Conservation (phyloP, 2,113 vertebrate species). For the Cinclus mexicanus region DNA sequence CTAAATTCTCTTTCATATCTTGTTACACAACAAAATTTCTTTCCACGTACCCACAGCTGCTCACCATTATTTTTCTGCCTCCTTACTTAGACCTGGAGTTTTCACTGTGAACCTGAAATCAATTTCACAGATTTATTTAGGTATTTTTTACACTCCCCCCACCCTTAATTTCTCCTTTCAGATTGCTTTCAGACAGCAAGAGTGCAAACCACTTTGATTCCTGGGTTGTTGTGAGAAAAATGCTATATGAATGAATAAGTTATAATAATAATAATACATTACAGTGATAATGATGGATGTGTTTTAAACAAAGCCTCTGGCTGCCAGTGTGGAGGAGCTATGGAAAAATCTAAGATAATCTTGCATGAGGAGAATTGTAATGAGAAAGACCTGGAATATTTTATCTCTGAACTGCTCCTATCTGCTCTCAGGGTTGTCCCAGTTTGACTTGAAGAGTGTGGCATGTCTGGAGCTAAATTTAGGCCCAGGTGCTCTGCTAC, state of each 20-base stretch:
- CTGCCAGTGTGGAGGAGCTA: constrained; percentile 53
- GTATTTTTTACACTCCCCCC: not conserved
- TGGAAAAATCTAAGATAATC: constrained; percentile 67
- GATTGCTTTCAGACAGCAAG: constrained; percentile 46
- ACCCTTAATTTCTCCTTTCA: not conserved
- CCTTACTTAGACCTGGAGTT: not conserved
- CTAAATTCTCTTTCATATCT: not conserved
- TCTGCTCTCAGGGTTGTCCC: constrained; percentile 6
- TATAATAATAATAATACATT: constrained; percentile 61
- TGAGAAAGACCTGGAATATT: constrained; percentile 61
- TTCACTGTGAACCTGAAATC: not conserved
- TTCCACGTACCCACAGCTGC: not conserved
- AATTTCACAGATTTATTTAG: not conserved
- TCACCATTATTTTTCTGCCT: not conserved
- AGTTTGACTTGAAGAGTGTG: constrained; percentile 2
- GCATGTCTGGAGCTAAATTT: constrained; percentile 11
- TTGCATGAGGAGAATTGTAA: constrained; percentile 65
- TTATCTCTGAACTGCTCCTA: constrained; percentile 25
- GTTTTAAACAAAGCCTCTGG: constrained; percentile 69
- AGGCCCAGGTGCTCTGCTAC: not conserved
- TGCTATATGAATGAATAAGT: constrained; percentile 60
- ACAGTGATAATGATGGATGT: constrained; percentile 65
- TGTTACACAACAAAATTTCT: not conserved
- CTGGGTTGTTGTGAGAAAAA: constrained; percentile 42
- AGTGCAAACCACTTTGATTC: constrained; percentile 42